Conservation (phyloP, 2,113 vertebrate species). For the Nothocercus nigrocapillus region DNA sequence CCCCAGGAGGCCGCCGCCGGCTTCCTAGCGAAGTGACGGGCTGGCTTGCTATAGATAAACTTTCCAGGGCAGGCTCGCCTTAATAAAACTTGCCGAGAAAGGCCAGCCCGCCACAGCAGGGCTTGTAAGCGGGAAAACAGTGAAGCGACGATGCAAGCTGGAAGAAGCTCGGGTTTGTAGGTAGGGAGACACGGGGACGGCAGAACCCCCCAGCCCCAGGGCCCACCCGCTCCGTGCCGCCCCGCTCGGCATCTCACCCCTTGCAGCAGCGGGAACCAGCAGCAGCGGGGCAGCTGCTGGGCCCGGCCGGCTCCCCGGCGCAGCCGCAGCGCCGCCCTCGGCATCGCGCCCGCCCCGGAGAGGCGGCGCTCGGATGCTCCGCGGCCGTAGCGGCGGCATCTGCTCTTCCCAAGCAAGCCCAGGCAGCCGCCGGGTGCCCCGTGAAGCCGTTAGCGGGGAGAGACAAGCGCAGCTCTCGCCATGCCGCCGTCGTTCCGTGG, state of each 20-base stretch:
- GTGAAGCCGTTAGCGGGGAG: neutral
- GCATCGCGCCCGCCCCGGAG: neutral
- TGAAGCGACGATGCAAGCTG: neutral
- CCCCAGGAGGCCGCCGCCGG: neutral
- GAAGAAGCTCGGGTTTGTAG: neutral
- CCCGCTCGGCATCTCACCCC: neutral
- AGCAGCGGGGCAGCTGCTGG: too few relatives aligned
- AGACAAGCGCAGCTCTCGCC: accelerated
- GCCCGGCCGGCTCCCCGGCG: neutral
- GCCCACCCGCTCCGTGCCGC: neutral
- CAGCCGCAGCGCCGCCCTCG: neutral
- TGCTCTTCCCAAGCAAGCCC: neutral
- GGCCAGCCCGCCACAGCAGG: neutral
- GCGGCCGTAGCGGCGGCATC: accelerated
- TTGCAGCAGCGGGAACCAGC: too few relatives aligned
- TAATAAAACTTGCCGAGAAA: neutral
- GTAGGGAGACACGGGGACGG: too few relatives aligned
- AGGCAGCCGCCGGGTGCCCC: accelerated
- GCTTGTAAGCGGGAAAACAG: neutral
- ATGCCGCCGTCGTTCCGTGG: neutral
- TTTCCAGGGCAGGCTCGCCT: neutral
- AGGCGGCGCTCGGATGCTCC: too few relatives aligned
- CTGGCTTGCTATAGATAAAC: neutral
- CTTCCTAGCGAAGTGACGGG: neutral
- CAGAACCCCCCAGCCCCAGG: neutral